phyloP scores from a whole-genome alignment of 2,113 vertebrate species.

The Nothocercus julius region DNA sequence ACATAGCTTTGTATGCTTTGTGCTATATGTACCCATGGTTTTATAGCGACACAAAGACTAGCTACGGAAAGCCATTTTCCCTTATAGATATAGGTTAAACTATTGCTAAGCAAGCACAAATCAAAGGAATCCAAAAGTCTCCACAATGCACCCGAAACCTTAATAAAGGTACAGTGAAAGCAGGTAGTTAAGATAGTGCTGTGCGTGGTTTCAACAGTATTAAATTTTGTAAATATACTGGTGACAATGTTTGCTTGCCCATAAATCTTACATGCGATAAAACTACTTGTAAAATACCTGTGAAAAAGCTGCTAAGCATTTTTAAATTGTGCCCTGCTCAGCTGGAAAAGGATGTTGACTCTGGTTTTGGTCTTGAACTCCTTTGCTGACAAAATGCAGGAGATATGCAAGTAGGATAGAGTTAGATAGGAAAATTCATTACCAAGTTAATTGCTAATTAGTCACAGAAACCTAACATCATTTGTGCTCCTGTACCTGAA shows the following conservation, averaged over 20 bases:
- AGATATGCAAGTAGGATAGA: neutral
- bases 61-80: neutral
- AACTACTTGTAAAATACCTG: neutral
- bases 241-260: neutral
- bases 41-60: neutral
- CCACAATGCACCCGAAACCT: neutral
- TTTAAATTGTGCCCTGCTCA: neutral
- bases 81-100: neutral
- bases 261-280: neutral
- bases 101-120: neutral
- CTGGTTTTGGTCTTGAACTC: neutral
- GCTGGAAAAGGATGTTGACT: neutral
- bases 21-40: neutral
- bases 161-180: neutral
- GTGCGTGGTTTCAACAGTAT: neutral
- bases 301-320: neutral
- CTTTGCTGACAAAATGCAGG: neutral
- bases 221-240: neutral
- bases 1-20: neutral
- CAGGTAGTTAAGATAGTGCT: neutral
- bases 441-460: neutral
- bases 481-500: neutral
- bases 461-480: neutral
- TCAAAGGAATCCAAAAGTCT: neutral
- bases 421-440: neutral